Evolutionary conservation across 2,113 vertebrate genomes (phyloP), one percentile per base, ranked within the genome.

Genomic region (Ictalurus punctatus): DNA sequence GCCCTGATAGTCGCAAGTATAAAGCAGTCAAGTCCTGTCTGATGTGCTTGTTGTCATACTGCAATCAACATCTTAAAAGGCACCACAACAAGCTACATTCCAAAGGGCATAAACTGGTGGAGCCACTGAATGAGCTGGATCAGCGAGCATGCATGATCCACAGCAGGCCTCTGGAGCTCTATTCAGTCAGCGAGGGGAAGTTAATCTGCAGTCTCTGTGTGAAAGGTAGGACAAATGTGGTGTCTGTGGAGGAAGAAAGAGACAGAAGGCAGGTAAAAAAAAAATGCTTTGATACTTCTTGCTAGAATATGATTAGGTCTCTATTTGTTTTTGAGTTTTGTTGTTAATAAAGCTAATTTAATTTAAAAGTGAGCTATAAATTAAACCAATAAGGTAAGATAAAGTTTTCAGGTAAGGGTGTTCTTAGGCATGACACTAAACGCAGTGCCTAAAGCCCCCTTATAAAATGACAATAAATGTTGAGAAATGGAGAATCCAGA

Each of bases 141-240:
- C 95, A 96, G 48, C 95, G 97, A 80, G 97, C 97, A 83, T 99
- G 98, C 85, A 94, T 95, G 0, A 74, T 93, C 73, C 98, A 99
- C 0, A 97, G 97, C 84, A 97, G 97, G 89, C 96, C 97, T 48
- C 95, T 98, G 94, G 97, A 98, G 95, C 96, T 98, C 87, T 99
- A 97, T 96, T 97, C 95, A 92, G 95, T 95, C 85, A 93, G 91
- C 0, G 94, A 94, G 89, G 94, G 95, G 91, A 94, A 89, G 85
- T 98, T 97, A 91, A 96, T 99, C 93, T 99, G 98, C 90, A 96
- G 96, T 84, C 94, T 95, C 21, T 99, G 98, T 89, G 95, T 97
- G 94, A 44, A 91, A 19, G 85, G 83, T 12, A 84, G 78, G 21
- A 85, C 85, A 2, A 90, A 92, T 8, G 86, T 94, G 0, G 91